Evolutionary conservation across 2,113 vertebrate genomes (phyloP), one percentile per base, ranked within the genome.

Genomic region (Channa argus): DNA sequence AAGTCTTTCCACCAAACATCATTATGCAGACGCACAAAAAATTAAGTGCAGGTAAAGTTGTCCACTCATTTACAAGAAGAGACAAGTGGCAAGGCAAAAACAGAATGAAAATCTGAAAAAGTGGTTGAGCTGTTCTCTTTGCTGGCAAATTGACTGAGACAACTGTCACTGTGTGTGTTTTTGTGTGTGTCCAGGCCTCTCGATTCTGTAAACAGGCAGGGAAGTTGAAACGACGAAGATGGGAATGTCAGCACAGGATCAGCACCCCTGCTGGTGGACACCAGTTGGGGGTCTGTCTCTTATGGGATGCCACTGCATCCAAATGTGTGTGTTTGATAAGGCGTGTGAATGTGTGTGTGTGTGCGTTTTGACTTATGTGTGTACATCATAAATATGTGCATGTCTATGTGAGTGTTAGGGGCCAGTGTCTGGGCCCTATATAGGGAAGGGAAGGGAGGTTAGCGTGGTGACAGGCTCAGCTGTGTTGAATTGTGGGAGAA

Each of bases 391-490:
- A 82, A 84, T 79, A 84, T 78, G 81, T 78, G 74, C 60, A 24
- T 55, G 51, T 76, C 60, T 68, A 14, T 0, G 13, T 76, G 56
- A 64, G 67, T 61, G 81, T 82, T 69, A 53, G 64, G 47, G 86
- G 84, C 58, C 64, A 62, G 66, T 66, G 80, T 81, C 85, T 87
- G 76, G 78, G 63, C 58, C 63, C 50, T 80, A 24, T 24, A 24
- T 24, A 24, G 24, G n/a, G 34, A 67, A 44, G 78, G 76, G 83
- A 9, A 45, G 71, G 86, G 88, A 88, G 91, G 87, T 93, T 93
- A 89, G 94, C 86, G 88, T 89, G 90, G 90, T 95, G 94, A 96
- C 92, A 95, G 92, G 84, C 92, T 94, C 93, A 90, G 87, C 90
- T 88, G 89, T 84, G 90, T 83, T 94, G 92, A 95, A 94, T 93